A percentile compares a stretch with the other conserved stretches of the same genome.
Conservation (phyloP, 2,113 vertebrate genomes). For the Etia nguti region DNA sequence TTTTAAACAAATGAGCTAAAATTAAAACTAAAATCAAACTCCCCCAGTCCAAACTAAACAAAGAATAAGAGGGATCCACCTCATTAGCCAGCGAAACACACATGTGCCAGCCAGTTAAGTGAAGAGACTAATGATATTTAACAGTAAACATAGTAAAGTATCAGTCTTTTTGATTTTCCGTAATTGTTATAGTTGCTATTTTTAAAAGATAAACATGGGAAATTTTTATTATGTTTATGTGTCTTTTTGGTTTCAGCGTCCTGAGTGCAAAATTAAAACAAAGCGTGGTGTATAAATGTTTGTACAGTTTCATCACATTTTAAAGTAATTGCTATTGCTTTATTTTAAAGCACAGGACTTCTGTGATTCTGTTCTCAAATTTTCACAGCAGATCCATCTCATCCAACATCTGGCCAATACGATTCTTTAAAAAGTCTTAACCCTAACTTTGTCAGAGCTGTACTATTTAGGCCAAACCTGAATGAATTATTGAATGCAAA, state of each 20-base stretch:
- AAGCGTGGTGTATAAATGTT: background rate
- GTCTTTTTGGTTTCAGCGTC: background rate
- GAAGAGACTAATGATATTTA: background rate
- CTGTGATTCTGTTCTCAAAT: background rate
- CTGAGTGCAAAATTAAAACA: background rate
- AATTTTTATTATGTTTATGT: background rate
- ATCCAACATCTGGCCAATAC: background rate
- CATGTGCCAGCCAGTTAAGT: conserved; percentile 16
- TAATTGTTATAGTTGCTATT: background rate
- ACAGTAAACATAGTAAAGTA: background rate
- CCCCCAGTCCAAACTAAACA: background rate
- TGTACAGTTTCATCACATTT: no score
- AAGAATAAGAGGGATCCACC: background rate
- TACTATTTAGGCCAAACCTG: background rate
- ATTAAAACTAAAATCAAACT: background rate
- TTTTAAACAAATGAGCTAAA: background rate
- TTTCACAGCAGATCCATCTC: background rate
- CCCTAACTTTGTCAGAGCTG: background rate
- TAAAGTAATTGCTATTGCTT: background rate
- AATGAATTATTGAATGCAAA: background rate
- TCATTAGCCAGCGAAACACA: background rate
- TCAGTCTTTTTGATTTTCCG: background rate
- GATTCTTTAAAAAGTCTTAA: background rate
- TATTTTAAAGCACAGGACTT: background rate
- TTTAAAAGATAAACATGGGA: background rate